These are phyloP conservation scores for Therioaphis trifolii DNA, from an alignment of 2,888 invertebrate species.

Conservation along the genomic window DNA sequence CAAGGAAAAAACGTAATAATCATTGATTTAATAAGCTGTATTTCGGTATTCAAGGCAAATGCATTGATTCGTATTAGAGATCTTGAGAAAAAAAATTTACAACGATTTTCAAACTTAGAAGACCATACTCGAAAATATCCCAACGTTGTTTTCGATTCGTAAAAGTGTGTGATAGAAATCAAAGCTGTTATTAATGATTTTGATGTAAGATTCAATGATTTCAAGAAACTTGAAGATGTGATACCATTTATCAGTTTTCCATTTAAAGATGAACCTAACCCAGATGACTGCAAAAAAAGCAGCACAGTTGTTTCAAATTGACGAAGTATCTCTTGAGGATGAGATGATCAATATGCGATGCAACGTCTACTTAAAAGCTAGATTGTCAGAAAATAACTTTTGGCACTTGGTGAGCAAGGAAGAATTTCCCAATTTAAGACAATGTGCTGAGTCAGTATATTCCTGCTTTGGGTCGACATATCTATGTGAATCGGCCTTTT, in stretches of 20 bases:
- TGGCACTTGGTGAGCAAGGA: not conserved
- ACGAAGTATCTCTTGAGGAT: constrained; percentile 23
- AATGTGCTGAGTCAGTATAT: not conserved
- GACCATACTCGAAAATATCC: constrained; percentile 8
- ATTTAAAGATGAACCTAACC: constrained; percentile 20
- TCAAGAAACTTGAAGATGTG: constrained; percentile 23
- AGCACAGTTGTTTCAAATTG: constrained; percentile 28
- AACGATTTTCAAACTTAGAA: constrained; percentile 9
- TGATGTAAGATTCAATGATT: not conserved
- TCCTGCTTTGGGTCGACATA: not conserved
- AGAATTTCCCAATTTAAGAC: not conserved
- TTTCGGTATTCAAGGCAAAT: not conserved
- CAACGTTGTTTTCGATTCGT: not conserved
- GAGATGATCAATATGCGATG: constrained; percentile 6
- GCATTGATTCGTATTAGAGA: not conserved
- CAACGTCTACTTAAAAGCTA: constrained; percentile 20
- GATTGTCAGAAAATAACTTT: not conserved
- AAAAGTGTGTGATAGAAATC: constrained; percentile 8
- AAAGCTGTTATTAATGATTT: constrained; percentile 21
- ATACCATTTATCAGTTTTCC: constrained; percentile 20
- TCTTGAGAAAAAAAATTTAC: not conserved
- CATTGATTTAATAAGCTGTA: not conserved
- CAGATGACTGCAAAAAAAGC: constrained; percentile 5
- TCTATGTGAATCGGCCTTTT: constrained; percentile 3
- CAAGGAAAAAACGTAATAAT: not conserved